Base-by-base conservation (phyloP, 2,113 vertebrate genomes). In the Nannospalax galili region DNA sequence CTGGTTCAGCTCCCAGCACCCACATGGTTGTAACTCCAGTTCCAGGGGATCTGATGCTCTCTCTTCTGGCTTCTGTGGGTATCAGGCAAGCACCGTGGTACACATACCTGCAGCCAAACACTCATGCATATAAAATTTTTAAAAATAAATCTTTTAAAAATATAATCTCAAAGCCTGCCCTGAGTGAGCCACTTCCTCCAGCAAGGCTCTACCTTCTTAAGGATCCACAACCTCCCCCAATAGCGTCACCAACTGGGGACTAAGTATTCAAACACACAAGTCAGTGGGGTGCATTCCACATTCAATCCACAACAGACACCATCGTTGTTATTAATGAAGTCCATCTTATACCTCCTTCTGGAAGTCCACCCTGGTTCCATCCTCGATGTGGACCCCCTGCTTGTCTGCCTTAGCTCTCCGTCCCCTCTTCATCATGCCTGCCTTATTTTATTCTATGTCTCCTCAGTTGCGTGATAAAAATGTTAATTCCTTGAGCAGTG, bases 401-500 rank as follows among this genome's bases (percentile, higher is more conserved):
- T 45, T 5, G 37, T 12, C 9, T 65, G 42, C 48, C 10, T 0
- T 42, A 70, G 74, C 37, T 32, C 32, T 73, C 16, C 0, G 56
- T 60, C 75, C 67, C 74, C 14, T n/a, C 73, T 70, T 30, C 40
- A 56, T 35, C 45, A 8, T 0, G 0, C 65, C 88, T 12, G 81
- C 88, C 77, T 90, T 26, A 24, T 81, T 97, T 90, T 35, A 87
- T 58, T 90, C 89, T 58, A 30, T 1, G 22, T 93, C 94, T 84
- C 88, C 90, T 78, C 90, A 56, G 82, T 37, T 95, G 93, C 73
- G 26, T 80, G 95, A 58, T 96, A 93, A 97, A 96, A 94, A 97
- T 12, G 70, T 93, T 97, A 98, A 98, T 90, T 42, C 87, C 56
- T 28, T 19, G 40, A 91, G 97, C 93, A 65, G 81, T 92, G 95